Conservation (phyloP, 2,888 invertebrate species). For the Diplolepis rosae region DNA sequence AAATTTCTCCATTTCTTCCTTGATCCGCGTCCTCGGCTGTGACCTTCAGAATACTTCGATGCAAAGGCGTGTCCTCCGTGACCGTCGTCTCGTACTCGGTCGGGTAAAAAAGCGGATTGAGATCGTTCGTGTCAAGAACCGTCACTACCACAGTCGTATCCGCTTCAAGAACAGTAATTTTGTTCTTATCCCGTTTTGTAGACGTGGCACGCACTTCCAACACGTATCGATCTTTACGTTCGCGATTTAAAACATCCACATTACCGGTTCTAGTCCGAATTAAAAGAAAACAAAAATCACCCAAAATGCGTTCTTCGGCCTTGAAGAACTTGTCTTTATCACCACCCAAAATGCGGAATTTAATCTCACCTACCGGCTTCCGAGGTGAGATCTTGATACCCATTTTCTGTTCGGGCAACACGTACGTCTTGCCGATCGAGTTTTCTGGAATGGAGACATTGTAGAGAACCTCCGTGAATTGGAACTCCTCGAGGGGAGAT, state of each 20-base stretch:
- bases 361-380: conserved; percentile 76
- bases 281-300: conserved; percentile 95
- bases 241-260: conserved; percentile 93
- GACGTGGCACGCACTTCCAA: conserved; percentile 85
- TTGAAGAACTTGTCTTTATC: conserved; percentile 94
- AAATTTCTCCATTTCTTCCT: conserved; percentile 96
- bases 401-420: conserved; percentile 85
- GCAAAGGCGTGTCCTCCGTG: conserved; percentile 90
- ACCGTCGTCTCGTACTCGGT: conserved; percentile 91
- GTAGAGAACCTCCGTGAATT: conserved; percentile 84
- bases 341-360: conserved; percentile 90
- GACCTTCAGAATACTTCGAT: conserved; percentile 86
- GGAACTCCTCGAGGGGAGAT: conserved; percentile 73
- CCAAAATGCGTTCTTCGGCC: conserved; percentile 90
- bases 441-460: conserved; percentile 95
- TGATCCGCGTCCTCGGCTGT: conserved; percentile 96
- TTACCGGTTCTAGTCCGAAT: conserved; percentile 91
- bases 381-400: conserved; percentile 79
- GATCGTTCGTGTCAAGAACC: conserved; percentile 90
- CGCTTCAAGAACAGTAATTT: conserved; percentile 77
- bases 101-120: conserved; percentile 94
- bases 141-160: conserved; percentile 83
- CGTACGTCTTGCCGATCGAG: conserved; percentile 91
- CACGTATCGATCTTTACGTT: conserved; percentile 88
- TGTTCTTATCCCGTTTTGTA: conserved; percentile 77